Evolutionary conservation across 2,888 invertebrate species (phyloP).

Genomic region (Drosophila aldrichi): DNA sequence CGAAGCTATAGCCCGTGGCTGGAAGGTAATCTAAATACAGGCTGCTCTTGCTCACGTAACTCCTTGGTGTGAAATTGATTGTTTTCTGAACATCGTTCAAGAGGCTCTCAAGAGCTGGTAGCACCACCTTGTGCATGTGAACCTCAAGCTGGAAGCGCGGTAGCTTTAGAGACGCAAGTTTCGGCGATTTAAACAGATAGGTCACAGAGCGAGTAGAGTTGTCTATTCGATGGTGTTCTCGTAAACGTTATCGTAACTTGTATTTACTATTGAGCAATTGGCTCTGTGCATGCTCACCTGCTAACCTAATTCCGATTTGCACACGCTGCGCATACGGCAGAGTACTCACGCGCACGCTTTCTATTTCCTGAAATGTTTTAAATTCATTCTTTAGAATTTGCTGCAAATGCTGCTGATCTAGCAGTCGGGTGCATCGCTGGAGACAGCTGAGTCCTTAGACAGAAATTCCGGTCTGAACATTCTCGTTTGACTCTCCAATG

Average conservation of each 20-base stretch:
- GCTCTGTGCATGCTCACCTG: constrained; percentile 30
- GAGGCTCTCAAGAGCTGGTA: constrained; percentile 71
- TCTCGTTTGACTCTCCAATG: constrained; percentile 16
- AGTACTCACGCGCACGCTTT: constrained; percentile 17
- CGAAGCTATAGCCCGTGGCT: constrained; percentile 58
- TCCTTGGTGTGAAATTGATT: constrained; percentile 59
- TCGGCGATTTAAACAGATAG: constrained; percentile 58
- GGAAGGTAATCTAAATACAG: constrained; percentile 74
- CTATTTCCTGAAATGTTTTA: constrained; percentile 33
- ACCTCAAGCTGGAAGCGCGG: constrained; percentile 64
- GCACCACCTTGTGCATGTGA: constrained; percentile 59
- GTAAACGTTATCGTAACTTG: neutral
- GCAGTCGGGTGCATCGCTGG: constrained; percentile 35
- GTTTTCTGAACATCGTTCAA: constrained; percentile 55
- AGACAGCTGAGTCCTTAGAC: constrained; percentile 46
- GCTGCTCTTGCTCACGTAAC: constrained; percentile 23
- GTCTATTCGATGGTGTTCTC: constrained; percentile 26
- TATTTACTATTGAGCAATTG: neutral
- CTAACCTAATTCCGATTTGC: constrained; percentile 34
- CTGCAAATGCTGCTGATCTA: constrained; percentile 43
- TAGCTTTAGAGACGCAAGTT: no score
- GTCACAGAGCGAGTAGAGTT: constrained; percentile 42
- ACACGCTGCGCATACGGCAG: constrained; percentile 41
- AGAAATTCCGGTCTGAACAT: constrained; percentile 42
- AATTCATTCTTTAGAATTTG: constrained; percentile 26